Conservation (phyloP, 2,113 vertebrate genomes). For the Zapus hudsonius region DNA sequence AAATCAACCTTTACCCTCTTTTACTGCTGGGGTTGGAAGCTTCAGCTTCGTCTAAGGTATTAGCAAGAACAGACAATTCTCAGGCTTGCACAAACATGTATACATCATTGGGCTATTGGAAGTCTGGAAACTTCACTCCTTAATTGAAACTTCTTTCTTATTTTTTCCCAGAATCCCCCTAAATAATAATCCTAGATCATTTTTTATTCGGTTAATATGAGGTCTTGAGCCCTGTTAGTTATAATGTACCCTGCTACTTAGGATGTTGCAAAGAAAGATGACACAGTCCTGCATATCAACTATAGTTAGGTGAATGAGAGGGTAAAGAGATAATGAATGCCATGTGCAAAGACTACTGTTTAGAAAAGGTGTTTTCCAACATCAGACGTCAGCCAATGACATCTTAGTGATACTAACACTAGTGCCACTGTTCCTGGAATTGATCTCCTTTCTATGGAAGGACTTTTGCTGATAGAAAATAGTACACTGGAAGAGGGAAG, state of each 20-base stretch:
- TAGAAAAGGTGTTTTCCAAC: neutral
- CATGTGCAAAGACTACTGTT: neutral
- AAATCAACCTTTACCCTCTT: neutral
- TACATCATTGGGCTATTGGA: neutral
- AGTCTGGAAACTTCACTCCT: neutral
- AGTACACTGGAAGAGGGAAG: neutral
- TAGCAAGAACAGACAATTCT: neutral
- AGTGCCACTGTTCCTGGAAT: neutral
- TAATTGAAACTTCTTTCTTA: neutral
- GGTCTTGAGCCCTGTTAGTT: neutral
- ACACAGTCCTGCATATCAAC: neutral
- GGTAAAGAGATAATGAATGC: neutral
- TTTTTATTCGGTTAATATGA: slow-evolving; percentile 6
- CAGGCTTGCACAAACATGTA: neutral
- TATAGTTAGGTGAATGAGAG: neutral
- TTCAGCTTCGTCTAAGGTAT: neutral
- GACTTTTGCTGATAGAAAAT: neutral
- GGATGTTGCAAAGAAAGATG: slow-evolving; percentile 11
- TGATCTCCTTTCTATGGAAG: neutral
- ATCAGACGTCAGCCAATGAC: neutral
- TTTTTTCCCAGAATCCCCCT: neutral
- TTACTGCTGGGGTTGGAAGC: neutral
- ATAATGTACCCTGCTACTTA: neutral
- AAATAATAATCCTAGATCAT: neutral
- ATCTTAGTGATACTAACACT: neutral